Conservation (phyloP, 2,888 invertebrate species). For the Allacma fusca region DNA sequence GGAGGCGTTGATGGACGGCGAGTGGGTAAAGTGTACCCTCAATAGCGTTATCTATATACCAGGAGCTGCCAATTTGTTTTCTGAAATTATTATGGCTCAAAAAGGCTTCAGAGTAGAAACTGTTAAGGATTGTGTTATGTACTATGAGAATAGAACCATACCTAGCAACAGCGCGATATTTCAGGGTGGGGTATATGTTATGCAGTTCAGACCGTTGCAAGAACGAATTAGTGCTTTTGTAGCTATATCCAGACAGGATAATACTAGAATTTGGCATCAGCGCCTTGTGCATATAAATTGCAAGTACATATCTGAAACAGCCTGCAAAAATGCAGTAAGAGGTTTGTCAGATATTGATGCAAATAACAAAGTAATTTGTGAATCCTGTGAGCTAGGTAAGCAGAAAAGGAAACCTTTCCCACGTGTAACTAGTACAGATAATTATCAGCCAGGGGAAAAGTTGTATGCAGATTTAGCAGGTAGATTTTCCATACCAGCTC, state of each 20-base stretch:
- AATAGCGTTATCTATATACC: conserved; percentile 37
- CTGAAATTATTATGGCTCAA: conserved; percentile 33
- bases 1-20: not conserved
- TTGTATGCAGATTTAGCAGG: conserved; percentile 21
- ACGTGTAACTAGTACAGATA: not conserved
- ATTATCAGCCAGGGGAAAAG: not conserved
- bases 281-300: not conserved
- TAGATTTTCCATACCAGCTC: not conserved
- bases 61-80: conserved; percentile 26
- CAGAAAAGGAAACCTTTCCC: conserved; percentile 3
- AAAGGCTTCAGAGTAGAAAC: conserved; percentile 4
- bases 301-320: not conserved
- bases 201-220: conserved; percentile 21
- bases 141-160: not conserved
- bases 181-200: conserved; percentile 14
- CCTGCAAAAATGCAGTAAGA: not conserved
- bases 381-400: conserved; percentile 11
- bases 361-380: not conserved
- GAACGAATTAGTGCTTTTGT: not conserved
- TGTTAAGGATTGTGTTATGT: not conserved
- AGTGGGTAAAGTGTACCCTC: conserved; percentile 24
- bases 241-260: too few relatives aligned
- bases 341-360: not conserved
- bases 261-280: not conserved
- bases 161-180: not conserved